phyloP scores from a whole-genome alignment of 2,113 vertebrate species.

The Melanotaenia duboulayi region DNA sequence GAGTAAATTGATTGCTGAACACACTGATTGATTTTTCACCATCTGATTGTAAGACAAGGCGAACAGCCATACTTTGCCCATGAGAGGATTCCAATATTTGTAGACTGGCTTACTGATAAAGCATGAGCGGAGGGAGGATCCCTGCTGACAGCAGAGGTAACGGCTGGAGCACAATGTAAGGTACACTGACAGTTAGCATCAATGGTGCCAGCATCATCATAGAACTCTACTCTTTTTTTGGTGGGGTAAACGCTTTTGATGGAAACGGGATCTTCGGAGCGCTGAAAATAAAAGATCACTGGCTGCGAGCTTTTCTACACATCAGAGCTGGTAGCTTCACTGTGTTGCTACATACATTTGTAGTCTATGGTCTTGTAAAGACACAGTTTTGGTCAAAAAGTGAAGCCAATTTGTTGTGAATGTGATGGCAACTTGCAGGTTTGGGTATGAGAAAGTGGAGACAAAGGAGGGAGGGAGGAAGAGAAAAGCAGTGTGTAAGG shows the following conservation, averaged over 20 bases:
- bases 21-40: slow-evolving; percentile 60
- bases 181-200: slow-evolving; percentile 29
- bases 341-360: slow-evolving; percentile 26
- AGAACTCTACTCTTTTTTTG: slow-evolving; percentile 15
- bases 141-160: slow-evolving; percentile 48
- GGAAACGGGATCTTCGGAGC: slow-evolving; percentile 45
- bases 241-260: slow-evolving; percentile 32
- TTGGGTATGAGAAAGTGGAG: slow-evolving; percentile 49
- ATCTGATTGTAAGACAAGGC: slow-evolving; percentile 65
- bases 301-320: slow-evolving; percentile 14
- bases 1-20: slow-evolving; percentile 52
- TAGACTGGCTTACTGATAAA: slow-evolving; percentile 7
- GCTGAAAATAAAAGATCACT: slow-evolving; percentile 19
- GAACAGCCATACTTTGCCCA: slow-evolving; percentile 36
- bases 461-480: slow-evolving; percentile 56
- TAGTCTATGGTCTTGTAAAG: slow-evolving; percentile 32
- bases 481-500: slow-evolving; percentile 68
- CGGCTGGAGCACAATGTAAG: slow-evolving; percentile 40
- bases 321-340: slow-evolving; percentile 46
- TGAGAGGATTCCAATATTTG: slow-evolving; percentile 36
- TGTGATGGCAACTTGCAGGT: slow-evolving; percentile 39
- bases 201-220: slow-evolving; percentile 35
- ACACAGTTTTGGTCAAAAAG: slow-evolving; percentile 43
- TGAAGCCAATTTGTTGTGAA: slow-evolving; percentile 37
- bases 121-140: slow-evolving; percentile 9